A percentile compares a stretch with the other conserved stretches of the same genome.
phyloP scores from a whole-genome alignment of 2,888 invertebrate genomes.

The Drosophila atripex region DNA sequence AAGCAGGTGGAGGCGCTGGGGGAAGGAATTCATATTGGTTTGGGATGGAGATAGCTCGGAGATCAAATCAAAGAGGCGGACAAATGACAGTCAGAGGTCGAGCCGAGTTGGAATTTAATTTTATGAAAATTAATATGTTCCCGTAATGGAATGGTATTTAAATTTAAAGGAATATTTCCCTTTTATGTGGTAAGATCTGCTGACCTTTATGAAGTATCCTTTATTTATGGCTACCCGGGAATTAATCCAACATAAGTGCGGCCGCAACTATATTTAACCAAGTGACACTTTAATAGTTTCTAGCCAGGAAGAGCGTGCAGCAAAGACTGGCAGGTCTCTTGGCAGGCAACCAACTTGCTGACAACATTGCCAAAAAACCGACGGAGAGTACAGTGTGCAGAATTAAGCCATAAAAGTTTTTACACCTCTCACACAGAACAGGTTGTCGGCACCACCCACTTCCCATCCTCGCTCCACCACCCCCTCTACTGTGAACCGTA shows the following conservation, averaged over 20 bases:
- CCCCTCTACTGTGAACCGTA: not conserved
- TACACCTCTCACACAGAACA: conserved; percentile 45
- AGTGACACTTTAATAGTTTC: conserved; percentile 61
- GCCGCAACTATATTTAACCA: conserved; percentile 21
- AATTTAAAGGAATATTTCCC: not conserved
- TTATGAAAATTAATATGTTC: not conserved
- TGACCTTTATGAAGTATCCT: not conserved
- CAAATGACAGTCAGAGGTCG: conserved; percentile 18
- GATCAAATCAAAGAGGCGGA: conserved; percentile 43
- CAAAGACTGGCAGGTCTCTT: conserved; percentile 29
- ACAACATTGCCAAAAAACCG: conserved; percentile 45
- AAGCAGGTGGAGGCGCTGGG: not conserved
- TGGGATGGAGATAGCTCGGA: conserved; percentile 14
- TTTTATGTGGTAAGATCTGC: not conserved
- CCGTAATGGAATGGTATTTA: not conserved
- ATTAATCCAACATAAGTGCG: conserved; percentile 15
- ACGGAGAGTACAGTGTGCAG: conserved; percentile 26
- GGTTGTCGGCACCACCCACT: conserved; percentile 14
- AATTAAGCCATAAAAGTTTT: conserved; percentile 59
- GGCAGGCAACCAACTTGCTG: conserved; percentile 46
- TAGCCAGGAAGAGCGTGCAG: conserved; percentile 47
- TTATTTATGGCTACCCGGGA: conserved; percentile 1
- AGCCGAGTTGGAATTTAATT: not conserved
- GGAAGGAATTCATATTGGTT: conserved; percentile 1
- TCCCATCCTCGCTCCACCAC: not conserved